A percentile compares a stretch with the other conserved stretches of the same genome.
These are phyloP conservation scores for Girardinus metallicus DNA, from an alignment of 2,797 vertebrate species.

Conservation along the genomic window DNA sequence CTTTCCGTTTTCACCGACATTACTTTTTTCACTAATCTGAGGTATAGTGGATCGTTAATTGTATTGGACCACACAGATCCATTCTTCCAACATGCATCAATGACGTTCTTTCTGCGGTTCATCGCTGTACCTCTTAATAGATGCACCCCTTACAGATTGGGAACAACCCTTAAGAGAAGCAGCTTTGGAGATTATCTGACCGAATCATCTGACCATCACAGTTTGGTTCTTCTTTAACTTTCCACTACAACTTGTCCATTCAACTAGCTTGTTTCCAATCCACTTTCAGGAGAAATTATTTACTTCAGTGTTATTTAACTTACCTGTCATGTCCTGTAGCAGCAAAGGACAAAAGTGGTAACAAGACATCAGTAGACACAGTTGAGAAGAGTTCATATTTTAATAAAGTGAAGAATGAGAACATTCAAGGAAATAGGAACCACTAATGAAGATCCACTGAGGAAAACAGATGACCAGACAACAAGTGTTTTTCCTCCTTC, in stretches of 20 bases:
- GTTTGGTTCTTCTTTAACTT: not conserved
- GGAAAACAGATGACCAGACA: not conserved
- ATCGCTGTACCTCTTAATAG: not conserved
- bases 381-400: not conserved
- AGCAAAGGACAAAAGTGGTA: not conserved
- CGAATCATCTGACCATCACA: not conserved
- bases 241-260: not conserved
- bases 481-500: not conserved
- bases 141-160: not conserved
- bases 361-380: not conserved
- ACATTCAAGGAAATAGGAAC: not conserved
- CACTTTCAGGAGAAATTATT: not conserved
- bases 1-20: not conserved
- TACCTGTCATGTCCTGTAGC: not conserved
- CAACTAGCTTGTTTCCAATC: not conserved
- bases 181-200: not conserved
- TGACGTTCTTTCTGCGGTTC: not conserved
- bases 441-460: not conserved
- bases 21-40: not conserved
- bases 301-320: not conserved
- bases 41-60: not conserved
- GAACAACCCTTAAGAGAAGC: not conserved
- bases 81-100: not conserved
- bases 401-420: not conserved
- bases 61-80: not conserved